Base-by-base conservation (phyloP, 2,888 invertebrate species). In the Cephus runcator region DNA sequence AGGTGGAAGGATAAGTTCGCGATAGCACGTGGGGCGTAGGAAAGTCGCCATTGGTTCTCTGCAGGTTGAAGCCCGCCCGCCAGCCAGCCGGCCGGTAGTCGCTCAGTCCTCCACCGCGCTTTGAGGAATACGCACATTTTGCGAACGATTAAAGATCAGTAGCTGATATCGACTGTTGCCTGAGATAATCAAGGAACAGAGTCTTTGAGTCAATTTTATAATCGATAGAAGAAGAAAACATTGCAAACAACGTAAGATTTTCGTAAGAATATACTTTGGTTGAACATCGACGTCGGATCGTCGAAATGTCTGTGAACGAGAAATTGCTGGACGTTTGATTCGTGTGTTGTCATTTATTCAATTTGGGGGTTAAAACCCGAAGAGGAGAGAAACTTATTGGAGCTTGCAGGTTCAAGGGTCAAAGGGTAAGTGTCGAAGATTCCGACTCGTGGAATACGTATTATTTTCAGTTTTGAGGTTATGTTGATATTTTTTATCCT, bases 51-150 rank as follows among this genome's bases (percentile, higher is more conserved):
- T 88, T 88, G 88, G 88, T 85, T 86, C 83, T 86, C 23, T 83
- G 84, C 85, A 84, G 83, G 84, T 84, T 84, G 85, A 87, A 84
- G 85, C 84, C 83, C 85, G 86, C 76, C 76, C 81, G 86, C 83
- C 88, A 85, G 83, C 88, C 88, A 86, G 88, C 88, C 86, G 88
- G 88, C 74, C 85, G 85, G 83, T 83, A 56, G 75, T 84, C 82
- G 85, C 84, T 89, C 88, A 89, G 89, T 88, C 84, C 87, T 85
- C 85, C 85, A 86, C 87, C 84, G 87, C 83, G 86, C 86, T 86
- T 82, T 85, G 86, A 87, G 83, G 84, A 82, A 86, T 82, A 79
- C 84, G 84, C 86, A 87, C 89, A 87, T 87, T 87, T 56, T 83
- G 83, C 81, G 78, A 81, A 73, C 79, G 71, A 71, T 71, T 34